phyloP scores from a whole-genome alignment of 30 jellyfish, hydroid and myxozoan species.

The Nemopilema nomurai region DNA sequence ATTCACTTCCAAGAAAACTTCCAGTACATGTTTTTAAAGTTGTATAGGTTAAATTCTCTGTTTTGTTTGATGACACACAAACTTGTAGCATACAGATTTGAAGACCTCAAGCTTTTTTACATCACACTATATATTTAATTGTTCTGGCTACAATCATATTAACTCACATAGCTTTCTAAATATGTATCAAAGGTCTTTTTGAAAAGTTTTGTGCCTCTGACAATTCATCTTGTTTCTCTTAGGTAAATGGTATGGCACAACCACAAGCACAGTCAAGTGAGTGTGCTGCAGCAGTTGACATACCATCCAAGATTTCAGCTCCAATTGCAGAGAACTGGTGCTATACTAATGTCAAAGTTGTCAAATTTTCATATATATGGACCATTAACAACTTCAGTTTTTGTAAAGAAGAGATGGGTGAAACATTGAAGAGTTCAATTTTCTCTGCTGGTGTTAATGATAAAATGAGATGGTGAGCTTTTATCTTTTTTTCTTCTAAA shows the following conservation, averaged over 20 bases:
- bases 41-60: too few species aligned
- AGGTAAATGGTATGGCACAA: conserved; percentile 41
- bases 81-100: too few species aligned
- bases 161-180: too few species aligned
- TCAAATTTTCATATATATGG: conserved; percentile 96
- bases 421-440: conserved; percentile 91
- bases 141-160: too few species aligned
- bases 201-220: too few species aligned
- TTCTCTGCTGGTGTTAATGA: conserved; percentile 98
- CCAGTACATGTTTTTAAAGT: too few species aligned
- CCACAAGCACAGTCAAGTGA: conserved; percentile 79
- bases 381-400: conserved; percentile 95
- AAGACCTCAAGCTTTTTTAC: too few species aligned
- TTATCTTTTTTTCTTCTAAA: background rate
- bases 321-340: conserved; percentile 99
- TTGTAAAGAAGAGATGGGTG: conserved; percentile 99
- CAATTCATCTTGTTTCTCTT: too few species aligned
- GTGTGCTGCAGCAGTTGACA: conserved; percentile 86
- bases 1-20: too few species aligned
- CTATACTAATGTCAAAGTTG: conserved; percentile 95
- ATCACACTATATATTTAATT: too few species aligned
- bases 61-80: too few species aligned
- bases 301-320: conserved; percentile 89
- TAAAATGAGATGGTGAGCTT: conserved; percentile 88
- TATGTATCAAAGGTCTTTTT: too few species aligned